Evolutionary conservation across 53 echinoderm and acorn worm genomes (phyloP).

Genomic region (Arbacia lixula): DNA sequence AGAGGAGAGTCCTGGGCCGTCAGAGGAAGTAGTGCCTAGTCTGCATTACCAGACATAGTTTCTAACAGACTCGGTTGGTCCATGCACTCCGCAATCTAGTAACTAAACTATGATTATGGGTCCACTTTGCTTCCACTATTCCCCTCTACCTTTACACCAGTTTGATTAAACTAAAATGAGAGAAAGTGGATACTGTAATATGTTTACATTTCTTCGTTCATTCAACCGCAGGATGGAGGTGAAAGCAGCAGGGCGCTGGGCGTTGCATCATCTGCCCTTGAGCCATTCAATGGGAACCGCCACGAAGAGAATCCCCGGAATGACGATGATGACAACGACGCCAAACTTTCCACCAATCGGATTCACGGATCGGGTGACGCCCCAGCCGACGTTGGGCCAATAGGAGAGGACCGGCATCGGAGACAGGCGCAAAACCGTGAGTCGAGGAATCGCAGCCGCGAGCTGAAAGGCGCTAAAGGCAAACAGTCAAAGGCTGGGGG

Average conservation of each 20-base stretch:
- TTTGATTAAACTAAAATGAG: too few species aligned
- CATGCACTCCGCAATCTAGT: too few species aligned
- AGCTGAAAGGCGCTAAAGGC: not conserved
- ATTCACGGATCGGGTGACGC: not conserved
- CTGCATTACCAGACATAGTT: too few species aligned
- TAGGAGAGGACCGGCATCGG: not conserved
- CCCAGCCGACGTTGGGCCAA: not conserved
- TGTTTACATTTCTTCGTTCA: too few species aligned
- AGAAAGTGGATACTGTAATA: too few species aligned
- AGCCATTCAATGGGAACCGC: not conserved
- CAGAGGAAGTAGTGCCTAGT: too few species aligned
- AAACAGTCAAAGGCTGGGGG: not conserved
- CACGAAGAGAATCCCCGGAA: not conserved
- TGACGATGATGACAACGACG: not conserved
- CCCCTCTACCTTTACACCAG: too few species aligned
- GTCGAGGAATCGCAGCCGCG: not conserved
- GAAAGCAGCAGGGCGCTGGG: not conserved
- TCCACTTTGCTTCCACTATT: too few species aligned
- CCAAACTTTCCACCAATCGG: conserved; percentile 32
- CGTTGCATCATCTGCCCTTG: not conserved
- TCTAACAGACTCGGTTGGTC: too few species aligned
- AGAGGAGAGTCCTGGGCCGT: too few species aligned
- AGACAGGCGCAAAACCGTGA: conserved; percentile 38
- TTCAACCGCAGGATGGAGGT: too few species aligned
- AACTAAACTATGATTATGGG: too few species aligned